Percentiles rank a stretch among this genome's conserved stretches.
Evolutionary conservation across 2,888 invertebrate genomes (phyloP).

Genomic region (Xiphydria camelus): DNA sequence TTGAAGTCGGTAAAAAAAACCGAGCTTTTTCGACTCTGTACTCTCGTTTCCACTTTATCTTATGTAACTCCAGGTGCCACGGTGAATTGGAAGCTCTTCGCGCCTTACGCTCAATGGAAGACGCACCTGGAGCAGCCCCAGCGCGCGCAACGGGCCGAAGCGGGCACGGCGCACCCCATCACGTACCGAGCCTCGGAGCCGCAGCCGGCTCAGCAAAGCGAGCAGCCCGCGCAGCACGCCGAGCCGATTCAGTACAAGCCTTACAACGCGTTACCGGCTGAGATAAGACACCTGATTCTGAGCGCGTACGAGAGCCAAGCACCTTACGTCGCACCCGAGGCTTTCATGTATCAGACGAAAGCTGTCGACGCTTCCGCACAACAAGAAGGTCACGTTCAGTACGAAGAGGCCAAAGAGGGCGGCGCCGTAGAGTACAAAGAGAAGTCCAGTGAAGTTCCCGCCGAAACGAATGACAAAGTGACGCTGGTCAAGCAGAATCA

Average conservation of each 20-base stretch:
- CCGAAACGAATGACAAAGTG: too few species aligned
- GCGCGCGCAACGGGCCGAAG: conserved; percentile 31
- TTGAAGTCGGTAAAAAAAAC: not conserved
- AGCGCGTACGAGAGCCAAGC: conserved; percentile 39
- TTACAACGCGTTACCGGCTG: conserved; percentile 36
- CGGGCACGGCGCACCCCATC: conserved; percentile 11
- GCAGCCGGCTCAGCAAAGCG: not conserved
- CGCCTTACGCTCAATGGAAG: conserved; percentile 37
- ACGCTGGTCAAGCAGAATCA: not conserved
- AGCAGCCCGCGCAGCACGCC: not conserved
- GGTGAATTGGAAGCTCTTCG: conserved; percentile 43
- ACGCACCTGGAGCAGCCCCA: conserved; percentile 29
- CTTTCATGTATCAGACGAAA: conserved; percentile 37
- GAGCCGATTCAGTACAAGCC: conserved; percentile 36
- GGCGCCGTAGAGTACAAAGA: not conserved
- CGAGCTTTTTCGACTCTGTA: not conserved
- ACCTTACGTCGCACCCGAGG: conserved; percentile 45
- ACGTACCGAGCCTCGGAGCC: not conserved
- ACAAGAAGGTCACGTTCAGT: not conserved
- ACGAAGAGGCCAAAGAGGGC: not conserved
- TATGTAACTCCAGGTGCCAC: conserved; percentile 28
- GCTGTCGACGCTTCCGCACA: not conserved
- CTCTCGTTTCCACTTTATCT: too few species aligned
- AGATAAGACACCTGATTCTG: conserved; percentile 42
- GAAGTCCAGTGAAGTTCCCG: too few species aligned